Base-by-base conservation (phyloP, 53 echinoderm and acorn worm species). In the Glandiceps talaboti region DNA sequence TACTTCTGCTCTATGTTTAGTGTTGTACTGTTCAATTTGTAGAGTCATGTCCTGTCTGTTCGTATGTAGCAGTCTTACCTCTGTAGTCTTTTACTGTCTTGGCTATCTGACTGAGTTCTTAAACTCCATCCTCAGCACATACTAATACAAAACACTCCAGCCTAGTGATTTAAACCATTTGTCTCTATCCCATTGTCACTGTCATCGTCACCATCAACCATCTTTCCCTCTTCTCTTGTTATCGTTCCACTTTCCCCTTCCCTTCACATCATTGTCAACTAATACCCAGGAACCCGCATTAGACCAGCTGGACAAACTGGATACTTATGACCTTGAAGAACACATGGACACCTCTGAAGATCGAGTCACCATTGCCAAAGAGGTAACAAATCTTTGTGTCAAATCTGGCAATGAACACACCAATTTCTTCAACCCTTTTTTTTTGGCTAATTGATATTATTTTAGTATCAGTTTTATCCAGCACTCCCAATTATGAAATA, bases 221-320 rank as follows among this genome's bases (percentile, higher is more conserved):
- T 78, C 79, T 78, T n/a, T n/a, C n/a, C 30, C 32, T 26, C 31
- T 78, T 28, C 26, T 78, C 79, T 78, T 31, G 27, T 76, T 74
- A 75, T 32, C 82, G 26, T 75, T 77, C 31, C 29, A 29, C 14
- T 64, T 30, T 75, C 31, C 31, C 32, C 27, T 30, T 33, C 74
- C 77, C 77, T 28, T 33, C 83, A n/a, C n/a, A n/a, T 28, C 33
- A 30, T 0, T 75, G 73, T 33, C 77, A 12, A 27, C 73, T 31
- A 10, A 33, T 28, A 27, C 27, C 75, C 77, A 78, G 79, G 28
- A 31, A 26, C 31, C 32, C 1, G 79, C 31, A 27, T 1, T 32
- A 28, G 79, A 78, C 64, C 64, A 45, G 64, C 64, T 45, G 64
- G 64, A 45, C 6, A 45, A 45, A 45, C 64, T 45, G 64, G 64